phyloP scores from a whole-genome alignment of 2,888 invertebrate genomes.

The Sicus ferrugineus region DNA sequence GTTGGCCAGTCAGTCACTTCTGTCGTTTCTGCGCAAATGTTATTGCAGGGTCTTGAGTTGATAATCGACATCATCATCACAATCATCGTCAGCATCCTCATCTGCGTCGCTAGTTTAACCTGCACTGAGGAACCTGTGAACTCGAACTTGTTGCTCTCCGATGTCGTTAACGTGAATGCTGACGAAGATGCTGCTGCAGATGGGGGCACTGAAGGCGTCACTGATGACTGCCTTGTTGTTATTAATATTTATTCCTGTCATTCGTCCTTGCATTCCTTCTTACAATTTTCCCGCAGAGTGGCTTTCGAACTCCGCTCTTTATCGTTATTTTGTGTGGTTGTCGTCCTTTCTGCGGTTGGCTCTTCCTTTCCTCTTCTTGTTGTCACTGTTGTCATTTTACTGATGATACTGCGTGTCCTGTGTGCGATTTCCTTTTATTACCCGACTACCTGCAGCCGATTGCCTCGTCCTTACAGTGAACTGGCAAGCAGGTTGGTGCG shows the following conservation, averaged over 20 bases:
- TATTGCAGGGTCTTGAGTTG: background rate
- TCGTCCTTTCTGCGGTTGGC: background rate
- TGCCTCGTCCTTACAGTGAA: no score
- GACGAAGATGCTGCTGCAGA: background rate
- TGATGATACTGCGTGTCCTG: background rate
- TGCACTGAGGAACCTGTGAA: background rate
- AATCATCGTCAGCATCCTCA: conserved; percentile 5
- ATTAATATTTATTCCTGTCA: background rate
- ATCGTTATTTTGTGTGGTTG: background rate
- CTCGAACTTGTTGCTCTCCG: background rate
- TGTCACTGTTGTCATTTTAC: background rate
- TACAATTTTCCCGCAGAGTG: no score
- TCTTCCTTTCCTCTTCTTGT: background rate
- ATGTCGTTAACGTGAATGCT: background rate
- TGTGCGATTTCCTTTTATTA: background rate
- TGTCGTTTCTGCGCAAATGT: background rate
- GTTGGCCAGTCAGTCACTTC: background rate
- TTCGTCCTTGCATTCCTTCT: no score
- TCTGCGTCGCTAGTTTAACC: background rate
- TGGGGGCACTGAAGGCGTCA: background rate
- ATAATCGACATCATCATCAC: background rate
- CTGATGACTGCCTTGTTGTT: background rate
- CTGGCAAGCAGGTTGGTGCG: no score
- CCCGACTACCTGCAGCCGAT: no score
- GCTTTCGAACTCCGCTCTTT: no score